Percentiles rank a stretch among this genome's conserved stretches.
Evolutionary conservation across 2,888 invertebrate species (phyloP).

Genomic region (Heliconius cydno): DNA sequence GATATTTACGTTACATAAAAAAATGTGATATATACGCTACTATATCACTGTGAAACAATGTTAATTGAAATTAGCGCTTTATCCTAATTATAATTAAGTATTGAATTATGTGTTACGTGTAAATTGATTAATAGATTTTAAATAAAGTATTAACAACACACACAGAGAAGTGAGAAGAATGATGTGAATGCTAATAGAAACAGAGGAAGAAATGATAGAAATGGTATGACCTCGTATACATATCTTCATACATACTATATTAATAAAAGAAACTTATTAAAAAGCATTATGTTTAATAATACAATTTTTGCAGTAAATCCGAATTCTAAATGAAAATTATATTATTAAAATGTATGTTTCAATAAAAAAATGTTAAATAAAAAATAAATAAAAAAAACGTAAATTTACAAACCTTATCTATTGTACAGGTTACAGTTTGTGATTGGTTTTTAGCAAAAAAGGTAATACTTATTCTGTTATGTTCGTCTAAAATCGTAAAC

Average conservation of each 20-base stretch:
- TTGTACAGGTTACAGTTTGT: constrained; percentile 6
- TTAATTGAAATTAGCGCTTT: background rate
- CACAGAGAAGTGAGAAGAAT: background rate
- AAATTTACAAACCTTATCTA: background rate
- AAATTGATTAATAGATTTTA: background rate
- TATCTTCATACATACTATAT: background rate
- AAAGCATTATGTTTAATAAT: background rate
- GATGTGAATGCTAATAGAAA: background rate
- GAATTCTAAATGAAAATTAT: background rate
- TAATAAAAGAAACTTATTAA: background rate
- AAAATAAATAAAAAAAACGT: background rate
- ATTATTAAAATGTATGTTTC: background rate
- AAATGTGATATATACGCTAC: background rate
- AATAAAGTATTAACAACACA: constrained; percentile 1
- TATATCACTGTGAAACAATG: background rate
- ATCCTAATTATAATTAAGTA: background rate
- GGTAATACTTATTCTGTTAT: constrained; percentile 14
- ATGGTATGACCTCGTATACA: background rate
- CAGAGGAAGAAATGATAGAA: background rate
- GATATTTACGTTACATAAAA: background rate
- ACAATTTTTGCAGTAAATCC: background rate
- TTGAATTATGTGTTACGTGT: background rate
- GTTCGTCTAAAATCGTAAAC: constrained; percentile 2
- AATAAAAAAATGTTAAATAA: background rate
- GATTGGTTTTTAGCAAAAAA: constrained; percentile 12